Conservation (phyloP, 2,888 invertebrate species). For the Chrysolina haemoptera region DNA sequence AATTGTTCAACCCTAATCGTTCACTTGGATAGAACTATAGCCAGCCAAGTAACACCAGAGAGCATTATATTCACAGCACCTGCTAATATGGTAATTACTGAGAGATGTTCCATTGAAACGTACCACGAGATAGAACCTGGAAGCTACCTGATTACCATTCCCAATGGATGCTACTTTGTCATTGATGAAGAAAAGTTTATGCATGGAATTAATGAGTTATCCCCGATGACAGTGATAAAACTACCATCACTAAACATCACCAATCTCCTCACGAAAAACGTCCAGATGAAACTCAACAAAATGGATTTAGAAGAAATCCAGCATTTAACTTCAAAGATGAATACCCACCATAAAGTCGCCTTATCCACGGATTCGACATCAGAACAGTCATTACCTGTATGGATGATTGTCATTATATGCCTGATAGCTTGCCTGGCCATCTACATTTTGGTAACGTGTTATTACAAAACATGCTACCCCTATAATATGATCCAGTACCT, state of each 20-base stretch:
- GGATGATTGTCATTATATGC: not conserved
- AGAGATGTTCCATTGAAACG: not conserved
- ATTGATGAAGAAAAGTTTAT: not conserved
- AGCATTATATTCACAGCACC: not conserved
- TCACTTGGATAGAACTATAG: not conserved
- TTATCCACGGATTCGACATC: not conserved
- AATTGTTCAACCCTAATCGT: not conserved
- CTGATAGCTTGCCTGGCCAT: not conserved
- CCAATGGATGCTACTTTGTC: not conserved
- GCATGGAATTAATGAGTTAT: not conserved
- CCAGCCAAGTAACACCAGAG: not conserved
- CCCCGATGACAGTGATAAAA: not conserved
- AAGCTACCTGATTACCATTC: not conserved
- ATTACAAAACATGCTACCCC: not conserved
- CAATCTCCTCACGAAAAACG: not conserved
- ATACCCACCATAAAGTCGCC: not conserved
- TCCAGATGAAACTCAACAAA: not conserved
- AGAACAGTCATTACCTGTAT: not conserved
- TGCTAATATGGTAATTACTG: not conserved
- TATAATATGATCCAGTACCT: not conserved
- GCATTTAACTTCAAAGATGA: not conserved
- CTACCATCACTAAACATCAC: not conserved
- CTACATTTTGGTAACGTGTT: not conserved
- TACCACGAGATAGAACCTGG: not conserved
- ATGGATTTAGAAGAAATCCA: conserved; percentile 1